Conservation (phyloP, 1,140 invertebrate genomes). For the Adelges cooleyi region DNA sequence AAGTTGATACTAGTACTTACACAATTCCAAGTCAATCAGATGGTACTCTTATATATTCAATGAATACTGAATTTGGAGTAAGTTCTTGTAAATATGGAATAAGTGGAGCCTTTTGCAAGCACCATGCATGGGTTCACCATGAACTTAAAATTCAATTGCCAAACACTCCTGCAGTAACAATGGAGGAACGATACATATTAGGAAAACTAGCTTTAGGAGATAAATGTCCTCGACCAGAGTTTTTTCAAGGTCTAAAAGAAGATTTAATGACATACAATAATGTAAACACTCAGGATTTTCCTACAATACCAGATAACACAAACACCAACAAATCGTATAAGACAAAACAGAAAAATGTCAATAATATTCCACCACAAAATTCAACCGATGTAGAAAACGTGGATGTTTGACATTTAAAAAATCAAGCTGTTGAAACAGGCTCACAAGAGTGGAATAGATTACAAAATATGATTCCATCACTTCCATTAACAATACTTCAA, state of each 20-base stretch:
- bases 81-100: not conserved
- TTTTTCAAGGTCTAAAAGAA: not conserved
- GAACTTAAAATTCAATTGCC: not conserved
- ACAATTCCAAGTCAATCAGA: not conserved
- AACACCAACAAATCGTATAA: not conserved
- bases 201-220: not conserved
- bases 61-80: not conserved
- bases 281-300: not conserved
- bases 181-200: not conserved
- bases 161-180: not conserved
- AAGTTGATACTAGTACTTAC: not conserved
- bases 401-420: not conserved
- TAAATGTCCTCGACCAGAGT: not conserved
- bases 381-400: not conserved
- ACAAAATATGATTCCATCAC: conserved; percentile 9
- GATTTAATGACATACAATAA: not conserved
- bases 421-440: not conserved
- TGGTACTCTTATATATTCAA: not conserved
- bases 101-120: conserved; percentile 1
- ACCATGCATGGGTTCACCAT: not conserved
- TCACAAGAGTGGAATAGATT: not conserved
- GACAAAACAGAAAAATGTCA: not conserved
- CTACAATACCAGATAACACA: not conserved
- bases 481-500: not conserved
- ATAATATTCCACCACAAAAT: not conserved